These are phyloP conservation scores for Scaptomyza cyrtandrae DNA, from an alignment of 2,888 invertebrate species.

Conservation along the genomic window DNA sequence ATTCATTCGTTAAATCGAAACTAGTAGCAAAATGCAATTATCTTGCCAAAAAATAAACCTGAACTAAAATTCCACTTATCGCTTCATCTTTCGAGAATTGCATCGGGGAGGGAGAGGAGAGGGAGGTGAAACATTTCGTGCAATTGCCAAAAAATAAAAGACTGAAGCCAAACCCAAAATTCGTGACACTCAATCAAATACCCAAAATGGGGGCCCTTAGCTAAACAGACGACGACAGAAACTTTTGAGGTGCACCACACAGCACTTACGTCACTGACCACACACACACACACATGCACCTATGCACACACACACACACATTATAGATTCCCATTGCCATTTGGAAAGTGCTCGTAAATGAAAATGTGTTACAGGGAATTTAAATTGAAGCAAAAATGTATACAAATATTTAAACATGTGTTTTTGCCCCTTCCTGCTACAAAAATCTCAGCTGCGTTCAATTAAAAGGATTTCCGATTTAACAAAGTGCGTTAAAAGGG, in stretches of 20 bases:
- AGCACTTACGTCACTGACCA: conserved; percentile 48
- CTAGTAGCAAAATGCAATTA: conserved; percentile 7
- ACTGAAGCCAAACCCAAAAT: conserved; percentile 28
- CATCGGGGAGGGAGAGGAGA: background rate
- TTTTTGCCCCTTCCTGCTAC: conserved; percentile 5
- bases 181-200: conserved; percentile 44
- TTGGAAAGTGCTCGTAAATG: conserved; percentile 25
- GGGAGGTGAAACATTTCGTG: conserved; percentile 16
- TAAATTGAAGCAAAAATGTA: conserved; percentile 74
- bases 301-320: background rate
- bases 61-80: conserved; percentile 34
- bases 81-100: conserved; percentile 27
- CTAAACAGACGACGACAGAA: conserved; percentile 32
- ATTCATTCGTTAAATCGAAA: background rate
- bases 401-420: conserved; percentile 70
- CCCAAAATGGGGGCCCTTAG: conserved; percentile 41
- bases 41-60: background rate
- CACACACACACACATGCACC: conserved; percentile 8
- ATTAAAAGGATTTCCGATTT: conserved; percentile 77
- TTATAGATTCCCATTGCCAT: conserved; percentile 31
- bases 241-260: conserved; percentile 46
- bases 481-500: conserved; percentile 67
- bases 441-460: conserved; percentile 67
- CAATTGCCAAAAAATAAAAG: conserved; percentile 4
- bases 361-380: conserved; percentile 66